Base-by-base conservation (phyloP, 2,888 invertebrate genomes). In the Pimpla rufipes region DNA sequence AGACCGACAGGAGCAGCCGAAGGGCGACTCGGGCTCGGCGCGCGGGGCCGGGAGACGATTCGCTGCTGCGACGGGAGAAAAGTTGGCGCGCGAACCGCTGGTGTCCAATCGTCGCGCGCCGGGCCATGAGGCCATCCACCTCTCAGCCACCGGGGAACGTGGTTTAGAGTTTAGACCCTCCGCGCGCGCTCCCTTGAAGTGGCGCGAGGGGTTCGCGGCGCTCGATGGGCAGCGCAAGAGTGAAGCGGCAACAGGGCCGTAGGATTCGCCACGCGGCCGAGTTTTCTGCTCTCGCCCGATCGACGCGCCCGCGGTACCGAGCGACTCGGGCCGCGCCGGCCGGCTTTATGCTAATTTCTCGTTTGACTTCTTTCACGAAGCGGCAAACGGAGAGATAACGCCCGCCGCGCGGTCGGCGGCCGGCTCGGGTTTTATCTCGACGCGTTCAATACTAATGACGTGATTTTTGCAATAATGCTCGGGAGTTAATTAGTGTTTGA, bases 161-260 rank as follows among this genome's bases (percentile, higher is more conserved):
- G 29, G 29, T n/a, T 50, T 8, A 18, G 40, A 42, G 52, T 42
- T 21, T 21, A 29, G 29, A 23, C 18, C 13, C 45, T 37, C 23
- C 77, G 23, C 37, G 68, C 59, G 23, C 23, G 59, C 47, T 70
- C 42, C 64, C 40, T 11, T 18, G 67, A 40, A 29, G 40, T 13
- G 11, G 29, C 64, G 29, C 45, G 59, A n/a, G n/a, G 78, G 18
- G 29, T 62, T 45, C 70, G 45, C 40, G 18, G 59, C 45, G 23
- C 50, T 70, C 68, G 77, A 70, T 70, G 59, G 62, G 21, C 68
- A 52, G 64, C 18, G 18, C 37, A 37, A 40, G 70, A 64, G 62
- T 37, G 13, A 16, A 70, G 50, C 68, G 2, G 42, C 37, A 23
- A 57, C 70, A 78, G 78, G 70, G 70, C 70, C 78, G 77, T 77